Evolutionary conservation across 2,888 invertebrate species (phyloP).

Genomic region (Villa cingulata): DNA sequence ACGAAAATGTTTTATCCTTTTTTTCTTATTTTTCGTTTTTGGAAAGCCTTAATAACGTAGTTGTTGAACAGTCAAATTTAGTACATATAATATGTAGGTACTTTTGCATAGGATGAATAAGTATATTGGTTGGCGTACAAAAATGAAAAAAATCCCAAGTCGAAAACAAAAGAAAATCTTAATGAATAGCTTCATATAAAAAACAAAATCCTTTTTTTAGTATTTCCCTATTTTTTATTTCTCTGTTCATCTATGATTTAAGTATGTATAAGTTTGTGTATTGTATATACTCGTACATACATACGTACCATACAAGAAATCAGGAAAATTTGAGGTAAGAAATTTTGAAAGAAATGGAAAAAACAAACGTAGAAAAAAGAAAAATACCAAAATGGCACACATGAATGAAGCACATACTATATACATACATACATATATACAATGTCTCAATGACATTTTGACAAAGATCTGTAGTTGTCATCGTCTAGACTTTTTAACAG

Average conservation of each 20-base stretch:
- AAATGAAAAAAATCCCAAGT: background rate
- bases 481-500: background rate
- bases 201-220: background rate
- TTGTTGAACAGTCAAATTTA: too few species aligned
- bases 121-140: background rate
- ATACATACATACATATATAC: too few species aligned
- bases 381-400: constrained; percentile 5
- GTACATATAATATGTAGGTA: too few species aligned
- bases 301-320: background rate
- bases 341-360: background rate
- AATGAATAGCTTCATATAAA: background rate
- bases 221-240: too few species aligned
- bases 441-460: constrained; percentile 2
- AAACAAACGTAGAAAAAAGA: background rate
- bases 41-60: background rate
- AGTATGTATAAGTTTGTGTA: background rate
- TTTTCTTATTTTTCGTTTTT: background rate
- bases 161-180: background rate
- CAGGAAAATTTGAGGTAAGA: background rate
- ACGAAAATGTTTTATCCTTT: background rate
- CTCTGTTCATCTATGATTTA: background rate
- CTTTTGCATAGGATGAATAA: too few species aligned
- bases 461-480: background rate
- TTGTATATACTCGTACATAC: background rate
- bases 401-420: background rate